Base-by-base conservation (phyloP, 2,797 vertebrate species). In the Leptatherina wallacei region DNA sequence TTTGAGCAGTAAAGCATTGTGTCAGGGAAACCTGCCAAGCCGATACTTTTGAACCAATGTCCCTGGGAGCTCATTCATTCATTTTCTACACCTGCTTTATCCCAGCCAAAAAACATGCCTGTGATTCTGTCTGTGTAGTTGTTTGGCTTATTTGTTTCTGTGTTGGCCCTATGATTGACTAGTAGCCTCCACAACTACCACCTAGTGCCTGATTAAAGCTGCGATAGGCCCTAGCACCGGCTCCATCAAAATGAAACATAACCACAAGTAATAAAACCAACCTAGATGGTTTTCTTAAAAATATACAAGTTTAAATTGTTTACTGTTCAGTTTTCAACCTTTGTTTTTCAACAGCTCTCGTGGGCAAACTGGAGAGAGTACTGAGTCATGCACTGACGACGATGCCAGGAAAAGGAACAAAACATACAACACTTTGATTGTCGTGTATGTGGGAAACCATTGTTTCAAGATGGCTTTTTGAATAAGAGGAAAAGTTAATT, bases 401-500 rank as follows among this genome's bases (percentile, higher is more conserved):
- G 29, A 29, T 71, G 73, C 73, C 67, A 69, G 75, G 62, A 83
- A 87, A 75, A 69, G 62, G 42, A 88, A 74, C 56, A 75, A 66
- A 83, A 66, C 73, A 65, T 47, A 68, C n/a, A 4, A 66, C 61
- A 62, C 52, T 66, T 74, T 74, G 42, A 75, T 83, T 33, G 80
- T 61, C 32, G 14, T 65, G 61, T 38, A 76, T 72, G 75, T 80
- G 81, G 76, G 86, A 89, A 84, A 80, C 22, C 4, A 65, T 75
- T 64, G 27, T 47, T 82, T 52, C 85, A 92, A 80, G 88, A 89
- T 85, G 85, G 68, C 61, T 59, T 73, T 83, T 63, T 90, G 78
- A 93, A 93, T 92, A 80, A 85, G 67, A 93, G 92, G 93, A 93
- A 94, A 85, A 61, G 74, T 60, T 82, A 71, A 85, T 90, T 81